Evolutionary conservation across 2,113 vertebrate genomes (phyloP), one percentile per base, ranked within the genome.

Genomic region (Neodontobutis hainanensis): DNA sequence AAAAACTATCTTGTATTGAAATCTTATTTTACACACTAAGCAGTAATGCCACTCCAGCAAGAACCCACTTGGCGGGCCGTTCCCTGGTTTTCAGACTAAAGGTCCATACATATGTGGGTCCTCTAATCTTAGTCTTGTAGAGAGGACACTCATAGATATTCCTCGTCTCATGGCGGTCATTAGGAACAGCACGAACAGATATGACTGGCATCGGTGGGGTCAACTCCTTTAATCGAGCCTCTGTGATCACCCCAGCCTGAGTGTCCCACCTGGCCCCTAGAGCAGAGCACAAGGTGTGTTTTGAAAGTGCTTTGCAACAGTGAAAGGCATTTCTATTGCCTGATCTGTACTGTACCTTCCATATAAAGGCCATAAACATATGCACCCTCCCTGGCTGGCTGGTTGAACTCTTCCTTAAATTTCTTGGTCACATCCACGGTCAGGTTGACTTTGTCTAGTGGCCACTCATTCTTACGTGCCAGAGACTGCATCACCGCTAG

Each of bases 401-500:
- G 91, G 73, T 84, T 92, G 73, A 94, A 93, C 66, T 93, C 91
- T 62, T 94, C 93, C 77, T 91, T 93, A 61, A 93, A 93, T 75
- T 95, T 94, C 74, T 94, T 94, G 49, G 91, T 93, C 15, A 87
- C 88, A 5, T 88, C 93, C 3, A 77, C 84, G 0, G 86, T 93
- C 52, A 93, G 82, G 61, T 91, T 76, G 80, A 92, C 93, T 77
- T 92, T 94, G 74, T 94, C 93, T 32, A 94, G 86, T 11, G 93
- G 90, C 93, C 93, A 94, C 85, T 94, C 92, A 10, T 94, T 95
- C 89, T 94, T 94, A 8, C 89, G 86, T 0, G 93, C 92, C 68
- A 94, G 78, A 74, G 89, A 90, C 79, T 89, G 89, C 88, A 89
- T 94, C 85, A 92, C 85, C 42, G 91, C 91, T 93, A 71, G 5